A percentile compares a stretch with the other conserved stretches of the same genome.
Conservation (phyloP, 2,113 vertebrate genomes). For the Neomonachus schauinslandi region DNA sequence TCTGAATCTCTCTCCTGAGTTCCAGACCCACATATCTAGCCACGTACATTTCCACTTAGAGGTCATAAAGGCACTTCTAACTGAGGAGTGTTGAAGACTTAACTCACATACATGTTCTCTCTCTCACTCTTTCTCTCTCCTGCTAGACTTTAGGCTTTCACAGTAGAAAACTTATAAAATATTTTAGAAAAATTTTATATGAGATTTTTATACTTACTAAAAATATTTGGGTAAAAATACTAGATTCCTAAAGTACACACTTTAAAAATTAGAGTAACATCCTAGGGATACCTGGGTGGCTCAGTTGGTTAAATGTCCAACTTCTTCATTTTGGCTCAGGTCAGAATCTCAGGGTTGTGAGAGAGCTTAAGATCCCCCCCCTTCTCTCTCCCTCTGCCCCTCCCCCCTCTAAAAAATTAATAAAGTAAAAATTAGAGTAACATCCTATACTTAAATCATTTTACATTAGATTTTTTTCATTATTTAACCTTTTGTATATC, state of each 20-base stretch:
- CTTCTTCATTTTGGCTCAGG: not conserved
- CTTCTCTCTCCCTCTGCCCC: not conserved
- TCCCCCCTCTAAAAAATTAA: not conserved
- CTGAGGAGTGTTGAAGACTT: not conserved
- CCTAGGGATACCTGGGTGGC: not conserved
- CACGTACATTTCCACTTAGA: not conserved
- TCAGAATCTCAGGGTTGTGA: not conserved
- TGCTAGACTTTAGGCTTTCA: not conserved
- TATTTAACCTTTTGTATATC: constrained; percentile 4
- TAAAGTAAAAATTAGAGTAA: not conserved
- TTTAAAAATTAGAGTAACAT: not conserved
- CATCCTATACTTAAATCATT: not conserved
- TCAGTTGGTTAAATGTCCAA: not conserved
- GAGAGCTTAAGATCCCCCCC: not conserved
- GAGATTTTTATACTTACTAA: not conserved
- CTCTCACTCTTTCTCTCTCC: not conserved
- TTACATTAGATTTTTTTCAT: not conserved
- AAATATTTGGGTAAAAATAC: not conserved
- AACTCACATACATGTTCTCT: not conserved
- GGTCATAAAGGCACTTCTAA: not conserved
- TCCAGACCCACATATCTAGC: not conserved
- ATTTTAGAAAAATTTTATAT: not conserved
- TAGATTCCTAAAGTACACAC: not conserved
- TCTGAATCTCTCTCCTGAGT: not conserved
- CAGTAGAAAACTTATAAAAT: not conserved